Evolutionary conservation across 2,797 vertebrate species (phyloP), one percentile per base, ranked within the genome.

Genomic region (Spinus olivaceus): DNA sequence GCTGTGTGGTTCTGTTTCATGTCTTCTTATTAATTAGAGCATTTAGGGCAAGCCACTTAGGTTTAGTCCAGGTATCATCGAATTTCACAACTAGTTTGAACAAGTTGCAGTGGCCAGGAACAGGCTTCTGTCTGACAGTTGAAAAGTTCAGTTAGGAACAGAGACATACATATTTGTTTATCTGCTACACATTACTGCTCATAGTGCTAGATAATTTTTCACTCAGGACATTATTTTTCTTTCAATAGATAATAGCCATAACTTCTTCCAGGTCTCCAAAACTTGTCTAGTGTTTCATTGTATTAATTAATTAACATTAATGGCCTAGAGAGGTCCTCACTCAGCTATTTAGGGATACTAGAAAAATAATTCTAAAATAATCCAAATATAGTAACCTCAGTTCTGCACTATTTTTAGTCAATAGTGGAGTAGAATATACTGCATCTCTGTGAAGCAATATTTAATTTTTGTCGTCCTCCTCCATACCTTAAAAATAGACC

Each of bases 1-100:
- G 22, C 8, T 50, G 20, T 1, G 3, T 33, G 10, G 16, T 32
- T 67, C 46, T 85, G 22, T 46, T 84, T 50, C 2, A 2, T 22
- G 23, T 49, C 20, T 80, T 12, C 8, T 72, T 76, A 47, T 63
- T 39, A 63, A 53, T 14, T 49, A n/a, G 17, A 69, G 9, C 6
- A 63, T 47, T 50, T 3, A 1, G 9, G 16, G 46, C 6, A 12
- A 30, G 4, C 0, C 7, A 10, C 21, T 53, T 67, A n/a, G 41
- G 1, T 82, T 64, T 73, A 63, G 13, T 17, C 10, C 12, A 35
- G 21, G 1, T 37, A 46, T 21, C 23, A 41, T 21, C 1, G 5
- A 66, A 61, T 81, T 63, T 86, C 66, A 32, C 4, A 39, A 9
- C 8, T 50, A 63, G 4, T 6, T 42, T 61, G 16, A 57, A 73